Percentiles rank a stretch among this genome's conserved stretches.
These are phyloP conservation scores for Tenualosa thibaudeaui DNA, from an alignment of 2,797 vertebrate genomes.

Conservation along the genomic window DNA sequence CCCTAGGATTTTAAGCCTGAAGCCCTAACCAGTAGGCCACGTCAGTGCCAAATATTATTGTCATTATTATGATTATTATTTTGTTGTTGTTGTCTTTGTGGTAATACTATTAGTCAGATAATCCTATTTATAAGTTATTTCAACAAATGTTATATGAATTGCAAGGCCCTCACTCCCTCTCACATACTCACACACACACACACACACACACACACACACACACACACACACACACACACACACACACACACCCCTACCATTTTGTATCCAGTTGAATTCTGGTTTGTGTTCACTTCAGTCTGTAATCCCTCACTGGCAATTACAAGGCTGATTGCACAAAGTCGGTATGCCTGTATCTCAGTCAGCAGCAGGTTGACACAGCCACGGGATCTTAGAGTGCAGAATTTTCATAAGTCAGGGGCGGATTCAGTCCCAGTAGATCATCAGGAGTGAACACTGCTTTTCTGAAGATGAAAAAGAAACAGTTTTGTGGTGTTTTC, in stretches of 20 bases:
- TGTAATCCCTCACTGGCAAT: neutral
- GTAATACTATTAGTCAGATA: neutral
- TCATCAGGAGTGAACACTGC: neutral
- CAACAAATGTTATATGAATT: neutral
- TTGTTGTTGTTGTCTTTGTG: neutral
- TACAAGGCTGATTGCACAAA: slow-evolving; percentile 23
- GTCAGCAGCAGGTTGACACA: neutral
- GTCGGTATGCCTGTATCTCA: neutral
- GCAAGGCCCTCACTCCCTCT: neutral
- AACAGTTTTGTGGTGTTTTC: neutral
- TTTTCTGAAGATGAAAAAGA: neutral
- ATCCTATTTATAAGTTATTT: neutral
- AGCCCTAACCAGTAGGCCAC: too few species aligned
- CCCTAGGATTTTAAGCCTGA: too few species aligned
- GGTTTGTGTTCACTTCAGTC: slow-evolving; percentile 15
- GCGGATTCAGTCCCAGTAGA: neutral
- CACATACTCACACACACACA: too few species aligned
- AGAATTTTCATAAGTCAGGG: neutral
- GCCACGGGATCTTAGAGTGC: neutral
- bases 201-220: too few species aligned
- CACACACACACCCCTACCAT: neutral
- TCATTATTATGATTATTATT: slow-evolving; percentile 7
- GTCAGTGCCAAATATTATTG: neutral
- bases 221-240: too few species aligned
- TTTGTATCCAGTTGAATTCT: neutral